Evolutionary conservation across 2,888 invertebrate genomes (phyloP).

Genomic region (Standfussiana lucernea): DNA sequence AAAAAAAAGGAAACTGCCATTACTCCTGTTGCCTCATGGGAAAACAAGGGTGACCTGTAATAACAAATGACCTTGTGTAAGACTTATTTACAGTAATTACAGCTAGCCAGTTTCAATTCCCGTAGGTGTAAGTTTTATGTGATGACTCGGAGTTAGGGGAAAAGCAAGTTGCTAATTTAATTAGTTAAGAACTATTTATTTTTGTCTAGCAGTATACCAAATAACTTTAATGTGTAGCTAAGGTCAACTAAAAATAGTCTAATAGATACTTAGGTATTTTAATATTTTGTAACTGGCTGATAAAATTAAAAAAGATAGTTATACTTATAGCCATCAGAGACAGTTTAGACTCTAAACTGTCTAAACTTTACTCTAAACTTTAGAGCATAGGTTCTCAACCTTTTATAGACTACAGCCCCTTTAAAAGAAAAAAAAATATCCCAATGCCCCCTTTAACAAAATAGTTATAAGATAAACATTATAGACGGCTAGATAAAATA

Average conservation of each 20-base stretch:
- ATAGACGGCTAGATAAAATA: no score
- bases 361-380: no score
- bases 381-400: no score
- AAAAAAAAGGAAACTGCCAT: neutral
- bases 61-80: constrained; percentile 7
- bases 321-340: neutral
- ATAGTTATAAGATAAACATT: no score
- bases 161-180: constrained; percentile 47
- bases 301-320: neutral
- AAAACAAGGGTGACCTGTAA: neutral
- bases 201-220: neutral
- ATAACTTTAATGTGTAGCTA: neutral
- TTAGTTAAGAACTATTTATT: constrained; percentile 26
- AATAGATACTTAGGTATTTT: neutral
- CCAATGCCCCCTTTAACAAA: no score
- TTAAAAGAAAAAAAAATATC: no score
- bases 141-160: constrained; percentile 26
- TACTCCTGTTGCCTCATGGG: neutral
- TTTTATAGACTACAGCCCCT: no score
- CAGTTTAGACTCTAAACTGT: no score
- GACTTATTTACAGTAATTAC: neutral
- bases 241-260: constrained; percentile 2
- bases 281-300: neutral
- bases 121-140: constrained; percentile 20
- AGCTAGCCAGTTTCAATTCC: constrained; percentile 21